Conservation (phyloP, 2,113 vertebrate species). For the Actenoides lindsayi region DNA sequence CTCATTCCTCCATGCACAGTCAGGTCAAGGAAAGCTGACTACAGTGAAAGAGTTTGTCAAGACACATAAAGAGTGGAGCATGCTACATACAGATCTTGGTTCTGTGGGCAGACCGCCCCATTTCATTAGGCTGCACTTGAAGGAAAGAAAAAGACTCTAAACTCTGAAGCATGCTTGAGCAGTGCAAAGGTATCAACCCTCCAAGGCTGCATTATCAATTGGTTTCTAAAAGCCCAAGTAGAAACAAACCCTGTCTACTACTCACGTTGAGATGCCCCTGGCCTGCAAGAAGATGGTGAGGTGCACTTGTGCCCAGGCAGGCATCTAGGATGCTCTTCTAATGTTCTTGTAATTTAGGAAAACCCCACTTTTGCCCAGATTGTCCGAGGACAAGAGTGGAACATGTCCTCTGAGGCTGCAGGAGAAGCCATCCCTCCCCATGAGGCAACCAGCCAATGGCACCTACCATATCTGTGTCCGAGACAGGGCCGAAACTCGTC, state of each 20-base stretch:
- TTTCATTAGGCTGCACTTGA: not conserved
- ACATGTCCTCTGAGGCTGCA: rapidly evolving
- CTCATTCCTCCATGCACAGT: not conserved
- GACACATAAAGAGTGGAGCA: too few species aligned
- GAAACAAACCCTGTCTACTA: not conserved
- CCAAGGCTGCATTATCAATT: not conserved
- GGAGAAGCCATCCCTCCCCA: not conserved
- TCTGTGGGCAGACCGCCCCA: not conserved
- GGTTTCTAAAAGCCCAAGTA: not conserved
- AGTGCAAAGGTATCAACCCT: not conserved
- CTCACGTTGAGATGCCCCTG: not conserved
- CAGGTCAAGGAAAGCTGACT: not conserved
- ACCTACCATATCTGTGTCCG: slow-evolving; percentile 97
- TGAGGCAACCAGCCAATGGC: not conserved
- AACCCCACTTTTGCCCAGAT: not conserved
- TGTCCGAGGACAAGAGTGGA: too few species aligned
- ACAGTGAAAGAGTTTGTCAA: not conserved
- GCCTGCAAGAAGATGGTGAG: not conserved
- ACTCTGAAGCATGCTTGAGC: rapidly evolving
- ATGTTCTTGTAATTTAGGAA: not conserved
- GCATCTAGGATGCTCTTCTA: not conserved
- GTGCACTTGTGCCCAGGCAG: rapidly evolving
- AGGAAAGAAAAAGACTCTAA: not conserved
- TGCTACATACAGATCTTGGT: not conserved
- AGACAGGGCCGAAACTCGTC: slow-evolving; percentile 97